Evolutionary conservation across 1,140 invertebrate genomes (phyloP), one percentile per base, ranked within the genome.

Genomic region (Bombus polaris): DNA sequence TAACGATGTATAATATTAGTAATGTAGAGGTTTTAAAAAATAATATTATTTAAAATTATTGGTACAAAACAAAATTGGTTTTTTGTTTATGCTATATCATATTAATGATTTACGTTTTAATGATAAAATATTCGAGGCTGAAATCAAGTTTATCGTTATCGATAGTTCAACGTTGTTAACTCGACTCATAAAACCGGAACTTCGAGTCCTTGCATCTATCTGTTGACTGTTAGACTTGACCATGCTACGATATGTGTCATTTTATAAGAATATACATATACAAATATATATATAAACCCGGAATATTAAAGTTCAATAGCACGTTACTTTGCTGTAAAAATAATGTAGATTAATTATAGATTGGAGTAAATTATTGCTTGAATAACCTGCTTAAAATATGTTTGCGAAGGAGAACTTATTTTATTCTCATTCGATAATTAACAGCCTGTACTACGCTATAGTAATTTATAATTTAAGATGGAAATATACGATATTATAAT

Each of bases 211-310:
- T 79, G 47, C 32, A 12, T 28, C 15, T 78, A 44, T 32, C 9
- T 22, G 28, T 37, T 57, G 35, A 47, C 25, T 65, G 74, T 68
- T 53, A 84, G 37, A 79, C 74, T 65, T 73, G 83, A 81, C 44
- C 77, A 62, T 72, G 66, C 32, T 62, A 47, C 68, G n/a, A 62
- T 28, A 47, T 35, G 28, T 28, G 35, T 72, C 28, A 73, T 73
- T 72, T 62, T 37, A 62, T 13, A 75, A 28, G 37, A 32, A 77
- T 65, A 35, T 53, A 53, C 47, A 6, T 53, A 42, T 42, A 42
- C 39, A 42, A 42, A 42, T 42, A 42, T 15, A 13, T 18, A 5
- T 35, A 13, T 35, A 1, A 13, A 75, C 25, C 12, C 13, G n/a
- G 32, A 28, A 57, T 35, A 2, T 66, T 78, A 35, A 66, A 22